These are phyloP conservation scores for Heterotis niloticus DNA, from an alignment of 2,113 vertebrate species.

Conservation along the genomic window DNA sequence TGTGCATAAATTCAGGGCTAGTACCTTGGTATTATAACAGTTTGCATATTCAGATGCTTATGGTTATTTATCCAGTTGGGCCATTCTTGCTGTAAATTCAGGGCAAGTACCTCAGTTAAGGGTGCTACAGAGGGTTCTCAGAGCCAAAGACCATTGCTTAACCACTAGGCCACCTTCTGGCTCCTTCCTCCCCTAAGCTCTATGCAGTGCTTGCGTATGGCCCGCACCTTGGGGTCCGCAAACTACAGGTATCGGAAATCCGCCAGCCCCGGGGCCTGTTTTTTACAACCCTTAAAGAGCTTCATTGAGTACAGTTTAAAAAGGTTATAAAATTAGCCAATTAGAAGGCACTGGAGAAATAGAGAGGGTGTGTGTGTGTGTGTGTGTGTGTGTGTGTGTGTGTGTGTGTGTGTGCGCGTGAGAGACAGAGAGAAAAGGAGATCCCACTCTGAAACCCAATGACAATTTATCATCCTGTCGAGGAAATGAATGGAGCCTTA, in stretches of 20 bases:
- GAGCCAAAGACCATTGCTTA: not conserved
- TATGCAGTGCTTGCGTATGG: no score
- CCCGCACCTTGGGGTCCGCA: not conserved
- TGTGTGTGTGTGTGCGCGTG: conserved; percentile 7
- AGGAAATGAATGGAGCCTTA: conserved; percentile 61
- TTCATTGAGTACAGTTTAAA: conserved; percentile 33
- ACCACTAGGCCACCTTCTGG: not conserved
- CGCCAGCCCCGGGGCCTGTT: not conserved
- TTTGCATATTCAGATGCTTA: no score
- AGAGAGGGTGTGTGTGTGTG: conserved; percentile 40
- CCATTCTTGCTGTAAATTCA: no score
- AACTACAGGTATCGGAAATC: not conserved
- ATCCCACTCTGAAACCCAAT: conserved; percentile 40
- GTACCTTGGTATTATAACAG: no score
- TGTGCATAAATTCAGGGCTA: no score
- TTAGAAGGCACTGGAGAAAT: conserved; percentile 51
- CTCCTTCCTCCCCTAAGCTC: not conserved
- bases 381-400: conserved; percentile 20
- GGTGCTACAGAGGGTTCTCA: not conserved
- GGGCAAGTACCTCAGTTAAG: not conserved
- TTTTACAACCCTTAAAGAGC: conserved; percentile 20
- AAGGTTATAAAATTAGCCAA: conserved; percentile 67
- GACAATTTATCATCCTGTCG: conserved; percentile 67
- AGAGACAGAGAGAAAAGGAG: conserved; percentile 9
- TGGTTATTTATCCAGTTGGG: no score